A percentile compares a stretch with the other conserved stretches of the same genome.
phyloP scores from a whole-genome alignment of 2,888 invertebrate species.

The Bugula neritina region DNA sequence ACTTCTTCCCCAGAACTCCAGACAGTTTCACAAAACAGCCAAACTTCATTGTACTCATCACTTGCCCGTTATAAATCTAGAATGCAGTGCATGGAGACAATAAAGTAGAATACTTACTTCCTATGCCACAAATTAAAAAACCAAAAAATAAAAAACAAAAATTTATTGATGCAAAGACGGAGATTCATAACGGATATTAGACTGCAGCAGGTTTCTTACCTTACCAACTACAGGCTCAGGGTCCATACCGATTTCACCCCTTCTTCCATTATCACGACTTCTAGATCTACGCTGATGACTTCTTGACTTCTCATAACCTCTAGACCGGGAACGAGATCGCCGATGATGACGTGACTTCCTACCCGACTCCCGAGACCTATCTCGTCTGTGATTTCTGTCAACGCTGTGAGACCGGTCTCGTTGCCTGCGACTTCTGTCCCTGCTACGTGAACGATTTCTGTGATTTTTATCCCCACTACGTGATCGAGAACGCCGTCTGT shows the following conservation, averaged over 20 bases:
- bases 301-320: constrained; percentile 31
- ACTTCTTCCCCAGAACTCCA: constrained; percentile 69
- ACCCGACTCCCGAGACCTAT: constrained; percentile 31
- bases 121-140: too few species aligned
- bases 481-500: constrained; percentile 32
- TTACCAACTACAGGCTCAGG: constrained; percentile 27
- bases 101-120: too few species aligned
- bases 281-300: constrained; percentile 29
- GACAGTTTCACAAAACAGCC: constrained; percentile 96
- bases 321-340: constrained; percentile 30
- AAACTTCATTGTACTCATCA: constrained; percentile 92
- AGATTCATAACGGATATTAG: too few species aligned
- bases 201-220: too few species aligned
- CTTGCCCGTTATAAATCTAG: constrained; percentile 83
- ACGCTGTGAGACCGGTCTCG: constrained; percentile 32
- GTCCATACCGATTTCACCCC: constrained; percentile 26
- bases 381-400: constrained; percentile 33
- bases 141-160: too few species aligned
- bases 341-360: constrained; percentile 35
- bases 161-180: too few species aligned
- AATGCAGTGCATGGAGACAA: too few species aligned
- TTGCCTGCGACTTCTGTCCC: constrained; percentile 16
- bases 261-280: constrained; percentile 19
- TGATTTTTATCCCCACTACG: constrained; percentile 36
- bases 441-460: constrained; percentile 38